Base-by-base conservation (phyloP, 1,140 invertebrate genomes). In the Drosophila burlai region DNA sequence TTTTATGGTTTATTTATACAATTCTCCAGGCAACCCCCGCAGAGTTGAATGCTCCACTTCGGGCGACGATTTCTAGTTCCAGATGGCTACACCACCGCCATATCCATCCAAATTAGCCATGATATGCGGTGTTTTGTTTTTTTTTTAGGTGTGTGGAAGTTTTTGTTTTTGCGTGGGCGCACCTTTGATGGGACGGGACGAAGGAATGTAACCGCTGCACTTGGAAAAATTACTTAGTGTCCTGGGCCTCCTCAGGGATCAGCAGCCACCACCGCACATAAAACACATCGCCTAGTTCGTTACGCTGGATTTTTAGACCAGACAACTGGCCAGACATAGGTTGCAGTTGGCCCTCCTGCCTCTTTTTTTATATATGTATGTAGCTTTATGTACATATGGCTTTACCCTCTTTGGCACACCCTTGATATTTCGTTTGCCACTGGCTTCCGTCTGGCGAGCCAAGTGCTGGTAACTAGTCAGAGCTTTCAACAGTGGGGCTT, bases 71-170 rank as follows among this genome's bases (percentile, higher is more conserved):
- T 59, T 72, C 45, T 52, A 21, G 69, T 74, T 76, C 82, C 77
- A 84, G 77, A 67, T 78, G 81, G 75, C 49, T 66, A 52, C 31
- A 47, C 34, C 75, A 50, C 45, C 66, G 40, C 43, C 66, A 74
- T 76, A 66, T 65, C 54, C 67, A 63, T 58, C 62, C 52, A 83
- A 83, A 83, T 83, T 84, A 85, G 62, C 60, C 49, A 73, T 73
- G 74, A 65, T 65, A 64, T 76, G 57, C 59, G 64, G 63, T 16
- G 50, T 52, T 26, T 26, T 7, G 60, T 21, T 21, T 6, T 18
- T 55, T 63, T 75, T 60, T 73, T 54, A 34, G 61, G 54, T 62
- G 73, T 73, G 76, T 42, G 49, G 34, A 55, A 60, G 38, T 21
- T 52, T 42, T 47, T 38, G 13, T 60, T 63, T 61, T 57, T 60